Conservation (phyloP, 2,797 vertebrate species). For the Pelochelys cantorii region DNA sequence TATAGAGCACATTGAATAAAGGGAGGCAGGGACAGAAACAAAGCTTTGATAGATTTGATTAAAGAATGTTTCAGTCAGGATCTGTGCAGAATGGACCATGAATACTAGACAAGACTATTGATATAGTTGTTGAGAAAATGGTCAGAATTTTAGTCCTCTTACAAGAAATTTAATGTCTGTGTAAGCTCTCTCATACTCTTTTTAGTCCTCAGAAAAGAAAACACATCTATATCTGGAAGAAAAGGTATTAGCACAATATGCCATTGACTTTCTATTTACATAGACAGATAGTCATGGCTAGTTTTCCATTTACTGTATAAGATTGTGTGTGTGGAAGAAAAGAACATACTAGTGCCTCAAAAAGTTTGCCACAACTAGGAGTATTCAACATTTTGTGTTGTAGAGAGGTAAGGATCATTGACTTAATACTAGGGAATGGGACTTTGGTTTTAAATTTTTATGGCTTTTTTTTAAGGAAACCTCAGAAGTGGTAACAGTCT, state of each 20-base stretch:
- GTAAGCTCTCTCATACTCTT: not conserved
- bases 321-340: slow-evolving; percentile 34
- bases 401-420: slow-evolving; percentile 54
- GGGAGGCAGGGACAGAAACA: not conserved
- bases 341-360: slow-evolving; percentile 10
- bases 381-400: slow-evolving; percentile 41
- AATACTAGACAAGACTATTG: not conserved
- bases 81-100: slow-evolving; percentile 5
- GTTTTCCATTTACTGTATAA: not conserved
- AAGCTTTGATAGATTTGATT: not conserved
- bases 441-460: slow-evolving; percentile 64
- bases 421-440: slow-evolving; percentile 61
- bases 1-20: not conserved
- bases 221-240: not conserved
- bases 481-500: slow-evolving; percentile 75
- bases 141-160: not conserved
- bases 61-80: not conserved
- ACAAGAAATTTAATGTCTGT: not conserved
- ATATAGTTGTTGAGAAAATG: not conserved
- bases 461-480: slow-evolving; percentile 61
- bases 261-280: not conserved
- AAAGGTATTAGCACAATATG: not conserved
- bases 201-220: slow-evolving; percentile 1
- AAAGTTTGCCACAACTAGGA: slow-evolving; percentile 25
- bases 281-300: not conserved